Conservation (phyloP, 2,797 vertebrate species). For the Bryconaethiops microstoma region DNA sequence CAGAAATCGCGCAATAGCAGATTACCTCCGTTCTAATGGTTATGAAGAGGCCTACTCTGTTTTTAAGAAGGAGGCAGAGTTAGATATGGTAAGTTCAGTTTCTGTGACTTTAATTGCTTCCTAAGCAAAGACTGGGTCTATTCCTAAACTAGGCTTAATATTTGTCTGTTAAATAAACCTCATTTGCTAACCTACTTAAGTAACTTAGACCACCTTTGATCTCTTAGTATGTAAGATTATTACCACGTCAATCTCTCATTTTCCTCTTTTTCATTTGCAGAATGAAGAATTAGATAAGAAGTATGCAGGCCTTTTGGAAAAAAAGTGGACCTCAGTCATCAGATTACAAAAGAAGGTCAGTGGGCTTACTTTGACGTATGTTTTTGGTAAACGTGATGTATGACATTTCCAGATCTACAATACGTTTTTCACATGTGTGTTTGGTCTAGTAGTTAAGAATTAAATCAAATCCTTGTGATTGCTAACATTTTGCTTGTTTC, state of each 20-base stretch:
- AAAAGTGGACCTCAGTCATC: constrained; percentile 99
- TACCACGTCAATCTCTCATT: background rate
- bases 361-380: background rate
- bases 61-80: constrained; percentile 98
- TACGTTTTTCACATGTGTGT: background rate
- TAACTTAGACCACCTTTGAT: background rate
- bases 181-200: background rate
- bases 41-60: constrained; percentile 98
- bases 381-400: background rate
- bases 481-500: too few species aligned
- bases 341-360: constrained; percentile 99
- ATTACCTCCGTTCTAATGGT: constrained; percentile 98
- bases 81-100: constrained; percentile 91
- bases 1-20: constrained; percentile 99
- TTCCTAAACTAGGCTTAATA: background rate
- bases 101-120: background rate
- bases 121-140: background rate
- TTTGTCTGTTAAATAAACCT: background rate
- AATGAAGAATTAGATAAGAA: constrained; percentile 99
- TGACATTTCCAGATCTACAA: background rate
- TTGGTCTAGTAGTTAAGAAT: background rate
- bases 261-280: constrained; percentile 68
- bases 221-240: background rate
- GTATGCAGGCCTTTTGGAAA: constrained; percentile 98
- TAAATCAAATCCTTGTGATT: background rate